Conservation (phyloP, 2,113 vertebrate genomes). For the Pseudopodoces humilis region DNA sequence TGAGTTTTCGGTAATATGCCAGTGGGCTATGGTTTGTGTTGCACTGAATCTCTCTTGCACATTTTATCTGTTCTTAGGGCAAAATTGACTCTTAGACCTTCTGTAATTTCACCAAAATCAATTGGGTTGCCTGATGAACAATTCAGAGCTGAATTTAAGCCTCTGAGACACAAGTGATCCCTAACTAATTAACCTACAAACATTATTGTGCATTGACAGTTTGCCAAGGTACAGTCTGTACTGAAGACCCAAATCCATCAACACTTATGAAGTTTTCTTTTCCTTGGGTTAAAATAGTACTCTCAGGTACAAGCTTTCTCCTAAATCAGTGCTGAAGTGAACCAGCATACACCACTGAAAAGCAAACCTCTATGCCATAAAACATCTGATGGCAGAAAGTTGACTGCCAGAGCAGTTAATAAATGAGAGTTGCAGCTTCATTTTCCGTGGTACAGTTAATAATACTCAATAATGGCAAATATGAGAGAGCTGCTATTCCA, state of each 20-base stretch:
- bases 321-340: background rate
- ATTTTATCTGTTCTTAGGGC: slow-evolving; percentile 20
- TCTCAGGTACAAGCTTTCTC: background rate
- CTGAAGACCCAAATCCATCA: background rate
- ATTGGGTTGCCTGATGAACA: background rate
- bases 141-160: slow-evolving; percentile 34
- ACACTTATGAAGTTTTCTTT: background rate
- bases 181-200: slow-evolving; percentile 66
- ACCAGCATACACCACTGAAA: background rate
- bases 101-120: slow-evolving; percentile 16
- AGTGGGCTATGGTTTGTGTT: background rate
- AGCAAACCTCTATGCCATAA: background rate
- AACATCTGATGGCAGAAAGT: background rate
- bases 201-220: background rate
- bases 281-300: background rate
- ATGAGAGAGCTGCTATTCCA: background rate
- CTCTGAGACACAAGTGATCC: slow-evolving; percentile 42
- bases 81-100: slow-evolving; percentile 13
- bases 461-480: background rate
- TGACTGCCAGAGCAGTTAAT: background rate
- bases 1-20: background rate
- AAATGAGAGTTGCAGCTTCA: background rate
- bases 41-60: background rate
- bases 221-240: background rate
- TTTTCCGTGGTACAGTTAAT: background rate